Base-by-base conservation (phyloP, 2,797 vertebrate genomes). In the Chromobotia macracanthus region DNA sequence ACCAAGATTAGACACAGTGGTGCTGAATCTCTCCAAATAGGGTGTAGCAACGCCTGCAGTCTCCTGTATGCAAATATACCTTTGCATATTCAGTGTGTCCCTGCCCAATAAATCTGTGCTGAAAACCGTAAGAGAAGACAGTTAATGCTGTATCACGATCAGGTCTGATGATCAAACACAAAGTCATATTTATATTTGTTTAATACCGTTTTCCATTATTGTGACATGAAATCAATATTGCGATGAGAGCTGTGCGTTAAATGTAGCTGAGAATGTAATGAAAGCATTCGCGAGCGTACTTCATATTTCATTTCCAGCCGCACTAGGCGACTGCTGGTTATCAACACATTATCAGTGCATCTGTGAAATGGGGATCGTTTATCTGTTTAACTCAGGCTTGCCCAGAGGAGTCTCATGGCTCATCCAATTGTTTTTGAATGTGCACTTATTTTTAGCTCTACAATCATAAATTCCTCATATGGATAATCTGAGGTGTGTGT, bases 401-500 rank as follows among this genome's bases (percentile, higher is more conserved):
- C 60, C 60, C 60, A n/a, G 60, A 35, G 60, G 60, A 63, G 28
- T 63, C 16, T 35, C 28, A 35, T n/a, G 60, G 60, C 60, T 63
- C 28, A 35, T 35, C 5, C 28, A 35, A 63, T 63, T 63, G 28
- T 35, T 35, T 35, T 13, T 63, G 28, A 16, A 31, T 63, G 28
- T 63, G 25, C 28, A n/a, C 28, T 63, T 10, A 35, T 35, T 63
- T 63, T 35, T 35, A 31, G 15, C 60, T 7, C 58, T 16, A 15
- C 23, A 13, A 15, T 61, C 13, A 15, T 7, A 23, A 28, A 61
- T 61, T 28, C 10, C 12, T 16, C 35, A 12, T 61, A 61, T 25
- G 23, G 25, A 61, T 9, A 35, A 15, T 16, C 56, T 60, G 23
- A 3, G 13, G 12, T 48, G 46, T 48, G 1, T 5, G 35, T 38